Percentiles rank a stretch among this genome's conserved stretches.
Conservation (phyloP, 2,113 vertebrate genomes). For the Tiliqua scincoides region DNA sequence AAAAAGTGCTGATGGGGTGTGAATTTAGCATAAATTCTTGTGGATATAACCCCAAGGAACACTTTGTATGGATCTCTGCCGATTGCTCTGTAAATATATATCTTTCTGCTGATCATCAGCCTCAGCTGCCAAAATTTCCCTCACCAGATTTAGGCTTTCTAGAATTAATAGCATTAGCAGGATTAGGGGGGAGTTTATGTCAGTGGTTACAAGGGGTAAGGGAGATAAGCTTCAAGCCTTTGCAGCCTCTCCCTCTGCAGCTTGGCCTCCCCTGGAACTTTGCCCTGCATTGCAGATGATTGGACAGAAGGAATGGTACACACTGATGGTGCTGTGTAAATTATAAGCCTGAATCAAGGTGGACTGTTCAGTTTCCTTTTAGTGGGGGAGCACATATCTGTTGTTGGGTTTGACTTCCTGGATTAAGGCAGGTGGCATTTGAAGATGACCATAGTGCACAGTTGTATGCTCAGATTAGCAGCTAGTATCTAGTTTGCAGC, state of each 20-base stretch:
- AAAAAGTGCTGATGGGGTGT: constrained; percentile 21
- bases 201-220: constrained; percentile 23
- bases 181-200: constrained; percentile 57
- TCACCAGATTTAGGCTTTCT: constrained; percentile 55
- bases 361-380: not conserved
- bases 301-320: not conserved
- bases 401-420: not conserved
- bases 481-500: too few relatives aligned
- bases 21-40: constrained; percentile 42
- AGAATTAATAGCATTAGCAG: constrained; percentile 64
- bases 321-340: not conserved
- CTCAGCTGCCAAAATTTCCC: constrained; percentile 42
- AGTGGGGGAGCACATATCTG: not conserved
- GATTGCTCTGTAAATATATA: not conserved
- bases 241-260: constrained; percentile 37
- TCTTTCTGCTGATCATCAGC: constrained; percentile 42
- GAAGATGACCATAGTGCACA: too few relatives aligned
- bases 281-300: not conserved
- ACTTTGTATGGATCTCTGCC: constrained; percentile 45
- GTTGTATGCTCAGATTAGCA: too few relatives aligned
- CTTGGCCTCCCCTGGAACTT: not conserved
- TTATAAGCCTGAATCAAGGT: not conserved
- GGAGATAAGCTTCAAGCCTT: constrained; percentile 56
- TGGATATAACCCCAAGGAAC: constrained; percentile 32
- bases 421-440: not conserved